Evolutionary conservation across 2,797 vertebrate genomes (phyloP).

Genomic region (Gorsachius magnificus): DNA sequence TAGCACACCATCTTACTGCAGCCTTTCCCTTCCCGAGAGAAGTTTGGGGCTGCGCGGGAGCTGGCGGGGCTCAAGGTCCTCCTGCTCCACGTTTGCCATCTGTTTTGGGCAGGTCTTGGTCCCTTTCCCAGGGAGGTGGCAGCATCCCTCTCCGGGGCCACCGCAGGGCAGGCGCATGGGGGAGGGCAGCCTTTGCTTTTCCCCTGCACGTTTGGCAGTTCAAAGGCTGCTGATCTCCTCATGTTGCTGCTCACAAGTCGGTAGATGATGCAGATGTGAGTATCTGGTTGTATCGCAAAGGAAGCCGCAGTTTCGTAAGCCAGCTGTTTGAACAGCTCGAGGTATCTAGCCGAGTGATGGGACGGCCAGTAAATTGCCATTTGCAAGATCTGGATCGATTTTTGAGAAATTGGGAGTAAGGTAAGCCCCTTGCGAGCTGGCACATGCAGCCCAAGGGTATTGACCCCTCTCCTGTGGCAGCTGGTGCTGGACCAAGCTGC

Average conservation of each 20-base stretch:
- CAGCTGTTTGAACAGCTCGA: background rate
- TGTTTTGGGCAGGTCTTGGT: conserved; percentile 18
- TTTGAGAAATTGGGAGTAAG: background rate
- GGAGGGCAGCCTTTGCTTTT: background rate
- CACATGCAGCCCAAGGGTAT: background rate
- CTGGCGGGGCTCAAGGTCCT: background rate
- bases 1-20: background rate
- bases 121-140: conserved; percentile 7
- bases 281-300: background rate
- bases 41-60: background rate
- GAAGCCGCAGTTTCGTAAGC: fast-evolving
- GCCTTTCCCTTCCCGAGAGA: background rate
- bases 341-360: fast-evolving
- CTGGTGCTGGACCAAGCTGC: background rate
- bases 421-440: background rate
- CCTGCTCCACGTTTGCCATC: background rate
- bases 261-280: background rate
- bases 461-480: background rate
- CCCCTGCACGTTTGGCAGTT: background rate
- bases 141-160: background rate
- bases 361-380: background rate
- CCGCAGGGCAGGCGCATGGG: background rate
- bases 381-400: background rate
- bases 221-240: background rate
- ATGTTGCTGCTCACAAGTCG: background rate